A percentile compares a stretch with the other conserved stretches of the same genome.
Conservation (phyloP, 2,888 invertebrate genomes). For the Lypha dubia region DNA sequence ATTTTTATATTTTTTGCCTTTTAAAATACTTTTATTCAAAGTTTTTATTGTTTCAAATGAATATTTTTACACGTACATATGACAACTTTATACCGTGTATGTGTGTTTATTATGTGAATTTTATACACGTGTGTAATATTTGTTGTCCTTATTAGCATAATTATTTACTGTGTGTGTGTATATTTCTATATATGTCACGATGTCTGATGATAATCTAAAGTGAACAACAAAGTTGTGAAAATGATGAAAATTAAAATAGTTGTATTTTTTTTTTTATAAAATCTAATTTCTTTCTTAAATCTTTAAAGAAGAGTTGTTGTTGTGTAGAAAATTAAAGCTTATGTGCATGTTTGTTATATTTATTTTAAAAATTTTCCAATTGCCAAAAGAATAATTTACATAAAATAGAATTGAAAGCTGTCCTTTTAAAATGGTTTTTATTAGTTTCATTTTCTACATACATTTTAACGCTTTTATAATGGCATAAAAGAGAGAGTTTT, state of each 20-base stretch:
- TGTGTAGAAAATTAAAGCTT: too few relatives aligned
- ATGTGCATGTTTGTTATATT: too few relatives aligned
- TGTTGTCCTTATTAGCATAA: not conserved
- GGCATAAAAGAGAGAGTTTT: too few relatives aligned
- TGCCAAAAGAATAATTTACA: not conserved
- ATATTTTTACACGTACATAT: not conserved
- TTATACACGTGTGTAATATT: not conserved
- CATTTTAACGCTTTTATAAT: not conserved
- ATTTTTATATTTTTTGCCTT: not conserved
- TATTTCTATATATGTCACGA: not conserved
- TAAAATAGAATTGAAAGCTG: not conserved
- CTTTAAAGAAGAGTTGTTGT: not conserved
- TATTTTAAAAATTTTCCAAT: too few relatives aligned
- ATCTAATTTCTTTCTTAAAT: not conserved
- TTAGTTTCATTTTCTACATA: not conserved
- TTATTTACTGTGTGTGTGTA: conserved; percentile 31
- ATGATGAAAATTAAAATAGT: not conserved
- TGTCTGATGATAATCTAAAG: not conserved
- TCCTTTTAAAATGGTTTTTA: not conserved
- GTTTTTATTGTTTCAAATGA: not conserved
- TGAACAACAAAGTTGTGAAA: conserved; percentile 8
- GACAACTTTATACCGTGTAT: not conserved
- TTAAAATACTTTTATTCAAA: not conserved
- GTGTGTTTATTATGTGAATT: not conserved
- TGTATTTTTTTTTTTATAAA: not conserved